Evolutionary conservation across 2,888 invertebrate genomes (phyloP).

Genomic region (Drosophila cognata): DNA sequence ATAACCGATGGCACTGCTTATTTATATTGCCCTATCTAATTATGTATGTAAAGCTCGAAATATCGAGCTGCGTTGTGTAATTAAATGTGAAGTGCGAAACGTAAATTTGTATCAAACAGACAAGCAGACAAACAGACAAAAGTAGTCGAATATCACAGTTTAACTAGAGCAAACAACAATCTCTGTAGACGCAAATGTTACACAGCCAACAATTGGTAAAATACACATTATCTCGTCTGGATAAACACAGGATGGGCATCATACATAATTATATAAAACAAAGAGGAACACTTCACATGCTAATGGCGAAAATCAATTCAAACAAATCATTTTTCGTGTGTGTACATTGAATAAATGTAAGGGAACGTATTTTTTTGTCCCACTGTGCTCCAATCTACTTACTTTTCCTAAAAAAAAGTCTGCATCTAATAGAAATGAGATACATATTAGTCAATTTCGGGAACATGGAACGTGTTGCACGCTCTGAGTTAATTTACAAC

Average conservation of each 20-base stretch:
- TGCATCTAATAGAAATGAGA: background rate
- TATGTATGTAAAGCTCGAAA: conserved; percentile 17
- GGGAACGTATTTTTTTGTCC: background rate
- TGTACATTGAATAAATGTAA: background rate
- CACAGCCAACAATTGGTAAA: background rate
- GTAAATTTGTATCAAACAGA: conserved; percentile 36
- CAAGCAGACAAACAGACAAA: conserved; percentile 1
- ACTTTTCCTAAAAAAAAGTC: background rate
- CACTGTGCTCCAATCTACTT: background rate
- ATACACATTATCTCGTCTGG: background rate
- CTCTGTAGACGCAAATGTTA: background rate
- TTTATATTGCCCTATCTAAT: conserved; percentile 10
- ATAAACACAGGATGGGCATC: background rate
- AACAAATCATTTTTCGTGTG: no score
- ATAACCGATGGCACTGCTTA: conserved; percentile 10
- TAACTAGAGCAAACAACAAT: background rate
- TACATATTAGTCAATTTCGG: background rate
- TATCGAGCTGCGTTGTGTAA: conserved; percentile 2
- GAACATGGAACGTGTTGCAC: background rate
- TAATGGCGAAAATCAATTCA: background rate
- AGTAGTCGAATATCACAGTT: conserved; percentile 14
- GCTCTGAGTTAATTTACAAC: background rate
- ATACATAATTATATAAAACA: background rate
- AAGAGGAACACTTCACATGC: background rate
- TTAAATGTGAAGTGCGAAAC: conserved; percentile 46